A percentile compares a stretch with the other conserved stretches of the same genome.
Evolutionary conservation across 1,140 invertebrate species (phyloP).

Genomic region (Hylyphantes graminicola): DNA sequence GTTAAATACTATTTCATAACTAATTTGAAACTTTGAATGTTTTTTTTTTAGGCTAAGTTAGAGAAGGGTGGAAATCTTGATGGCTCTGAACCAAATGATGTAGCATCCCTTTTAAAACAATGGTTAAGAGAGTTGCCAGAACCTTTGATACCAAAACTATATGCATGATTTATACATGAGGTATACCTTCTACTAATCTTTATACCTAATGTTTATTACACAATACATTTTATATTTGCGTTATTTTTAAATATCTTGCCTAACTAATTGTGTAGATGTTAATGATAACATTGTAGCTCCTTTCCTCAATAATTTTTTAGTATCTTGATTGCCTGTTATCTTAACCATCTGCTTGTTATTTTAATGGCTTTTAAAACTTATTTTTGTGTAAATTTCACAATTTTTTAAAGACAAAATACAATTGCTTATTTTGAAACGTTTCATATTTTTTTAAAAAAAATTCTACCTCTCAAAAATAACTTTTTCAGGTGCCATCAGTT

Average conservation of each 20-base stretch:
- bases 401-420: no score
- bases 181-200: conserved; percentile 65
- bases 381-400: no score
- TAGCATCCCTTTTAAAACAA: conserved; percentile 83
- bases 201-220: conserved; percentile 18
- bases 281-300: not conserved
- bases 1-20: not conserved
- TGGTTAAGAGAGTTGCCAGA: conserved; percentile 85
- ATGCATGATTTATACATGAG: conserved; percentile 81
- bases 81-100: conserved; percentile 80
- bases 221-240: not conserved
- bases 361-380: not conserved
- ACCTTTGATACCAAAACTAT: conserved; percentile 77
- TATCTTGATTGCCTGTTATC: not conserved
- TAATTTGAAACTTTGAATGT: not conserved
- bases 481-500: conserved; percentile 36
- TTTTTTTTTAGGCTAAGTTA: conserved; percentile 72
- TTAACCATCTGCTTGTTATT: not conserved
- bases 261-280: not conserved
- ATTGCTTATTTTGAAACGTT: not conserved
- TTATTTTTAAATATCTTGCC: not conserved
- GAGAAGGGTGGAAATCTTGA: conserved; percentile 75
- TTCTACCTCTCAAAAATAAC: not conserved
- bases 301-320: not conserved
- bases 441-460: not conserved